Evolutionary conservation across 2,797 vertebrate species (phyloP).

Genomic region (Sebastes iracundus): DNA sequence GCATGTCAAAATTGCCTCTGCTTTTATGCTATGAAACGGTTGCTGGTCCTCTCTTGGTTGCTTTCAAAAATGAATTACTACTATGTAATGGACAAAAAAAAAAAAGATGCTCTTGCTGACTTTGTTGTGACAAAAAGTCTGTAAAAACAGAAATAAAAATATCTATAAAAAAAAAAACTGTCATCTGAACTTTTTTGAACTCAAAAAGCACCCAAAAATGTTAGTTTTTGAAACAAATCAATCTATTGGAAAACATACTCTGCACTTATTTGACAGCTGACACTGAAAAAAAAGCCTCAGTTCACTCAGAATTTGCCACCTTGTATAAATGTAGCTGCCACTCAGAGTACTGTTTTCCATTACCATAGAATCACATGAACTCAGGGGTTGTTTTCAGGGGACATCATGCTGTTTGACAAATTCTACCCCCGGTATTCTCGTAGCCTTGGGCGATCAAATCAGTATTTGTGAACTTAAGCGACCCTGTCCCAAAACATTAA

Average conservation of each 20-base stretch:
- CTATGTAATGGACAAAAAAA: constrained; percentile 64
- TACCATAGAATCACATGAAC: neutral
- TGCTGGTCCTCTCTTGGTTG: constrained; percentile 67
- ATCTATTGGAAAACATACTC: neutral
- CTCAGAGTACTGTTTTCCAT: neutral
- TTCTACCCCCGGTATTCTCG: neutral
- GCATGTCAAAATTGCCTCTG: constrained; percentile 81
- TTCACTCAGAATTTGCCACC: neutral
- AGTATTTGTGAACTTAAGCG: constrained; percentile 32
- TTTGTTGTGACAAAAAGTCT: constrained; percentile 85
- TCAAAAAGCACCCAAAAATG: neutral
- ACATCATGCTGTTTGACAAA: constrained; percentile 10
- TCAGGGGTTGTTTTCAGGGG: neutral
- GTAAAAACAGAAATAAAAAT: constrained; percentile 78
- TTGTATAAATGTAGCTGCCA: neutral
- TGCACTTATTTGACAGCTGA: neutral
- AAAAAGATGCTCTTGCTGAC: constrained; percentile 77
- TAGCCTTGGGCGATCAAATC: constrained; percentile 33
- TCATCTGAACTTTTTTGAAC: neutral
- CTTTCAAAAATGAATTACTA: constrained; percentile 69
- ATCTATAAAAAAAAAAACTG: constrained; percentile 29
- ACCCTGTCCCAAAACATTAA: constrained; percentile 1
- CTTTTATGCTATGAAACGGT: constrained; percentile 70
- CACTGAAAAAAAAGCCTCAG: neutral
- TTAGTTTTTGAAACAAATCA: neutral